Percentiles rank a stretch among this genome's conserved stretches.
These are phyloP conservation scores for Probosciger aterrimus DNA, from an alignment of 2,113 vertebrate species.

Conservation along the genomic window DNA sequence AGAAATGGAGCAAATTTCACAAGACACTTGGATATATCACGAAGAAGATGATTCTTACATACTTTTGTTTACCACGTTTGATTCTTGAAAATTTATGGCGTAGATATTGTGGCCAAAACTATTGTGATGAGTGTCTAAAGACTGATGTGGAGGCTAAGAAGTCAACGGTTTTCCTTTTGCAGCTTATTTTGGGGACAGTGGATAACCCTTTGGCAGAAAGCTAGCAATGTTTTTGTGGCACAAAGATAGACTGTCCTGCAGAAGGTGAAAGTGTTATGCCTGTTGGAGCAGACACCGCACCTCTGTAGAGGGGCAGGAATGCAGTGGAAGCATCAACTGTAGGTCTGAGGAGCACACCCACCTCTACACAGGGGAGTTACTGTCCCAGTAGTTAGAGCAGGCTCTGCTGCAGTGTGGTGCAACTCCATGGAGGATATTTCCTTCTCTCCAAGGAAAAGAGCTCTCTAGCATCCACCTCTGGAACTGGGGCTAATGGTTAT, in stretches of 20 bases:
- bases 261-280: neutral
- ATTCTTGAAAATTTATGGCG: neutral
- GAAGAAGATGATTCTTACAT: neutral
- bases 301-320: no score
- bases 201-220: neutral
- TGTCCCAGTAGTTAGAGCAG: neutral
- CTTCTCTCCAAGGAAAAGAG: neutral
- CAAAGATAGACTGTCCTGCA: neutral
- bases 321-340: neutral
- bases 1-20: neutral
- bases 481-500: neutral
- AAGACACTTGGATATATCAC: neutral
- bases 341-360: neutral
- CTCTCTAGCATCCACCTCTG: fast-evolving
- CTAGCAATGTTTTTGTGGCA: neutral
- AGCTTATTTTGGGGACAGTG: neutral
- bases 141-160: neutral
- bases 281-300: neutral
- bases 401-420: fast-evolving
- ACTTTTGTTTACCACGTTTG: fast-evolving
- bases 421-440: fast-evolving
- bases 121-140: neutral
- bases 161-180: neutral
- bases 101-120: neutral
- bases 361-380: fast-evolving